Evolutionary conservation across 2,113 vertebrate species (phyloP).

Genomic region (Forbesichthys papilliferus): DNA sequence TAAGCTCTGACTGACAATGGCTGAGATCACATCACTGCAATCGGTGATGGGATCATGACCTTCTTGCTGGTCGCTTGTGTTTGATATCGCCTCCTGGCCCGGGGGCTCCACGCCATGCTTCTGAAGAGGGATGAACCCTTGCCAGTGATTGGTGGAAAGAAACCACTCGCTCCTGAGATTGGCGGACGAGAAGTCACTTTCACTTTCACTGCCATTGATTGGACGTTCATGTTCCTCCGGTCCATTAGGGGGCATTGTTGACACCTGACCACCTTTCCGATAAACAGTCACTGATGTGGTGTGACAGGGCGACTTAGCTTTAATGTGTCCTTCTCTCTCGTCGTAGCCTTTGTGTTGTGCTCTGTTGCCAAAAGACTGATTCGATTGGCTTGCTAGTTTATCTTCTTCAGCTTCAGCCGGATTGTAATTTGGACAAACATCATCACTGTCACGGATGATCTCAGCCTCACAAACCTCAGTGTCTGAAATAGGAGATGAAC

Average conservation of each 20-base stretch:
- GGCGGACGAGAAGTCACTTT: slow-evolving; percentile 40
- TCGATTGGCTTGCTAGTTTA: slow-evolving; percentile 13
- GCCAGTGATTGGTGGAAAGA: slow-evolving; percentile 72
- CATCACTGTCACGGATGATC: too few species aligned
- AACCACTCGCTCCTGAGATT: slow-evolving; percentile 75
- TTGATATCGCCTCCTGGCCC: slow-evolving; percentile 32
- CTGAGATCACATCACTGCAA: slow-evolving; percentile 50
- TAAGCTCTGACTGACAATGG: slow-evolving; percentile 61
- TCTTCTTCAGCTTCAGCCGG: slow-evolving; percentile 36
- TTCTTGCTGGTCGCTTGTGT: slow-evolving; percentile 19
- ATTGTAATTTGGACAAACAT: not conserved
- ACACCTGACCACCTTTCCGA: slow-evolving; percentile 29
- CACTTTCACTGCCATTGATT: slow-evolving; percentile 37
- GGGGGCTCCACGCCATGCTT: slow-evolving; percentile 37
- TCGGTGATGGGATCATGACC: slow-evolving; percentile 13
- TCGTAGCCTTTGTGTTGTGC: slow-evolving; percentile 39
- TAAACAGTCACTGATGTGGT: slow-evolving; percentile 49
- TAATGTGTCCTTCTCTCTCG: slow-evolving; percentile 39
- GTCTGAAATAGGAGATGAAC: slow-evolving; percentile 34
- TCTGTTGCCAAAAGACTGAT: slow-evolving; percentile 44
- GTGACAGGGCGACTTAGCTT: slow-evolving; percentile 54
- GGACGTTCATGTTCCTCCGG: slow-evolving; percentile 30
- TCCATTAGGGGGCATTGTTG: slow-evolving; percentile 23
- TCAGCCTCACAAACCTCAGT: not conserved
- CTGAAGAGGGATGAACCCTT: slow-evolving; percentile 63